Percentiles rank a stretch among this genome's conserved stretches.
Conservation (phyloP, 2,797 vertebrate species). For the Tokudaia muenninki region DNA sequence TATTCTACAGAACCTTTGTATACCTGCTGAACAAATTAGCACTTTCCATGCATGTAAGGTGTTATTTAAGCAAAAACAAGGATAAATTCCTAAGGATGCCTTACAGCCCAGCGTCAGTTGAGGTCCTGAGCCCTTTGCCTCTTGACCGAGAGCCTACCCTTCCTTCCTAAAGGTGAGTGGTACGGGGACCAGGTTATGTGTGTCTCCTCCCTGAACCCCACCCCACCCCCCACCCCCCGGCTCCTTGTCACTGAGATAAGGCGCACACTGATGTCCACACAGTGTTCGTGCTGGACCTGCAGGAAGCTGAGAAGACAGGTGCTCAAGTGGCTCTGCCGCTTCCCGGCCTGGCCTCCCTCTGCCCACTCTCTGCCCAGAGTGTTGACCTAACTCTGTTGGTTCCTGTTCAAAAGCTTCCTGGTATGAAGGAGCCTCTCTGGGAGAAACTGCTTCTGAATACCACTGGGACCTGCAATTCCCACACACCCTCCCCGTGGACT, state of each 20-base stretch:
- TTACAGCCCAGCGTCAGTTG: fast-evolving
- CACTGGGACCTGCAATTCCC: neutral
- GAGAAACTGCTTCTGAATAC: neutral
- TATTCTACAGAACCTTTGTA: neutral
- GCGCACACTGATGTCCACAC: fast-evolving
- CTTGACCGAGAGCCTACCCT: neutral
- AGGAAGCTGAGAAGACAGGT: neutral
- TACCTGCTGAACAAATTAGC: neutral
- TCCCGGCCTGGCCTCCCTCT: neutral
- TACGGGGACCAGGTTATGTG: fast-evolving
- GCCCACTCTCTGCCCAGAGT: neutral
- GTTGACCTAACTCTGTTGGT: neutral
- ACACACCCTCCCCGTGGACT: too few species aligned
- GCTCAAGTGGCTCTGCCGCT: neutral
- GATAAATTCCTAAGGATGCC: fast-evolving
- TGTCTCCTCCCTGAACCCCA: neutral
- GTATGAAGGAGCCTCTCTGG: neutral
- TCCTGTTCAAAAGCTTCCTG: slow-evolving; percentile 1
- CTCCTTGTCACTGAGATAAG: neutral
- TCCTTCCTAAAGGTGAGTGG: neutral
- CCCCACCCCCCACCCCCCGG: too few species aligned
- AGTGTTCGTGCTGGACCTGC: too few species aligned
- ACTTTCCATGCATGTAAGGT: neutral
- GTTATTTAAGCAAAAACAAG: neutral
- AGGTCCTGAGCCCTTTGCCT: neutral